These are phyloP conservation scores for Poecilobothrus nobilitatus DNA, from an alignment of 2,888 invertebrate species.

Conservation along the genomic window DNA sequence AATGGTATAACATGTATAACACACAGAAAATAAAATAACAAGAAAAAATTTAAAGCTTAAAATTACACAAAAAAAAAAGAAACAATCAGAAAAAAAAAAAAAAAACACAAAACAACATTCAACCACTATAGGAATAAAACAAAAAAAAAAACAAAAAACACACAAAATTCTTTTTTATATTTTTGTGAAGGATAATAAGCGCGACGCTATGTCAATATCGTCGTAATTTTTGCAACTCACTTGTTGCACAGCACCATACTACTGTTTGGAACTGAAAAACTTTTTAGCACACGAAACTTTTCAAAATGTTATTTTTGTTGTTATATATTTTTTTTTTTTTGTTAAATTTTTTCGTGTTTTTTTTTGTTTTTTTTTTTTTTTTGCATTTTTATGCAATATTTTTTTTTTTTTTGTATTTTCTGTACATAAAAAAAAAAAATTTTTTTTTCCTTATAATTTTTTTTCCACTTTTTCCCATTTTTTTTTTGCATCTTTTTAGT, in stretches of 20 bases:
- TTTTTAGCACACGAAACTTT: slow-evolving; percentile 45
- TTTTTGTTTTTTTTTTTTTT: slow-evolving; percentile 36
- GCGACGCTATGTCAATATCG: slow-evolving; percentile 26
- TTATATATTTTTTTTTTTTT: slow-evolving; percentile 24
- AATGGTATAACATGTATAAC: no score
- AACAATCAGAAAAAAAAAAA: no score
- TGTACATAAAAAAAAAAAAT: slow-evolving; percentile 12
- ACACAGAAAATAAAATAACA: no score
- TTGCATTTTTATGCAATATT: slow-evolving; percentile 21
- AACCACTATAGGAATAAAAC: no score
- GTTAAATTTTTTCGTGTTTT: slow-evolving; percentile 29
- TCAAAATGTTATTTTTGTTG: slow-evolving; percentile 32
- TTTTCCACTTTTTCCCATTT: slow-evolving; percentile 12
- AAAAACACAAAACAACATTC: no score
- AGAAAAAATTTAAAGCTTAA: no score
- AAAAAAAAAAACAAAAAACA: no score
- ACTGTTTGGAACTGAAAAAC: slow-evolving; percentile 29
- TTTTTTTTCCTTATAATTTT: slow-evolving; percentile 12
- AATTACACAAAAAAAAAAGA: no score
- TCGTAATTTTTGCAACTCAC: slow-evolving; percentile 44
- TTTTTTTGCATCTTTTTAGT: slow-evolving; percentile 16
- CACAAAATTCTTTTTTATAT: neutral
- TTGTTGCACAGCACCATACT: slow-evolving; percentile 43
- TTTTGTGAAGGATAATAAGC: slow-evolving; percentile 18
- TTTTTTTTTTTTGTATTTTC: slow-evolving; percentile 18